A percentile compares a stretch with the other conserved stretches of the same genome.
phyloP scores from a whole-genome alignment of 64 coral and sea anemone species.

The Porites australiensis region DNA sequence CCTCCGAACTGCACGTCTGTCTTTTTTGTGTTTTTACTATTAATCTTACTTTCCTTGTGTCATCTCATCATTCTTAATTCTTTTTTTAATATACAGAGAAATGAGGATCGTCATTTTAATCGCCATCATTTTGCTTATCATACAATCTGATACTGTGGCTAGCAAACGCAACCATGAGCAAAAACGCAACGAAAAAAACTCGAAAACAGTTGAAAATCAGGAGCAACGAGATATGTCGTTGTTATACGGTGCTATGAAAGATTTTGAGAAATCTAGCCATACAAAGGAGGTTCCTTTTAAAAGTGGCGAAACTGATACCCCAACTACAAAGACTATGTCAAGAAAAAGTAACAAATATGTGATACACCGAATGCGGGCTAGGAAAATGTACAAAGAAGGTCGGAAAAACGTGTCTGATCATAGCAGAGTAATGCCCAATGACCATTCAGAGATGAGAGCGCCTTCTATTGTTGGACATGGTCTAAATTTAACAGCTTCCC shows the following conservation, averaged over 20 bases:
- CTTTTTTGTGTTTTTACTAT: not conserved
- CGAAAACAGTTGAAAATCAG: conserved; percentile 25
- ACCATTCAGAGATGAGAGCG: not conserved
- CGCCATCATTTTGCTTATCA: not conserved
- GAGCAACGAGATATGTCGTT: conserved; percentile 31
- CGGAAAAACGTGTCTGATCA: not conserved
- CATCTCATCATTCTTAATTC: not conserved
- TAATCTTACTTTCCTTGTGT: not conserved
- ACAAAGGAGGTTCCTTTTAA: not conserved
- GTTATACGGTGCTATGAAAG: conserved; percentile 27
- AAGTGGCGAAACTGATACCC: not conserved
- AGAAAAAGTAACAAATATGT: not conserved
- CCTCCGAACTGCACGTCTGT: too few species aligned
- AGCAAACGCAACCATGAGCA: not conserved
- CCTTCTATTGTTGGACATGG: not conserved
- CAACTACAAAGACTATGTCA: not conserved
- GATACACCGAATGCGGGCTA: not conserved
- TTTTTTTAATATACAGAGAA: not conserved
- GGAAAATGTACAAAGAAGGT: not conserved
- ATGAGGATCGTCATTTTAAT: not conserved
- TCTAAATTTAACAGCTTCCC: not conserved
- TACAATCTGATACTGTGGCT: not conserved
- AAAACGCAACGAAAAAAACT: not conserved
- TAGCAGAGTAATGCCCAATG: not conserved
- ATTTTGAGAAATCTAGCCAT: not conserved